phyloP scores from a whole-genome alignment of 2,888 invertebrate genomes.

The Argynnis bischoffii region DNA sequence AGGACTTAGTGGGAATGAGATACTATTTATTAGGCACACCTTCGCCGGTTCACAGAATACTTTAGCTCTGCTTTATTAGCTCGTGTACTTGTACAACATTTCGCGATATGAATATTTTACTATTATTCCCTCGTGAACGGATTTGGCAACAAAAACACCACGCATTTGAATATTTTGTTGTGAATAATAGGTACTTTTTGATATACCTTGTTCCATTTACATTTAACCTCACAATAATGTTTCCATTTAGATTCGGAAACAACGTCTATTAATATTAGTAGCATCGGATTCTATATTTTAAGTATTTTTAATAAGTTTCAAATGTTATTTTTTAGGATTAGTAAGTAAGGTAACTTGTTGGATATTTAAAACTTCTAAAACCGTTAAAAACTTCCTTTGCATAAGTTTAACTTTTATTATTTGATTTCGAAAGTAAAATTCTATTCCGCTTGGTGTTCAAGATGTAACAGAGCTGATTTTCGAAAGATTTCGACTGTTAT shows the following conservation, averaged over 20 bases:
- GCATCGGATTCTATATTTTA: no score
- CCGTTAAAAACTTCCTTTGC: background rate
- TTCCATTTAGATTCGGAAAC: background rate
- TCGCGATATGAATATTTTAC: slow-evolving; percentile 28
- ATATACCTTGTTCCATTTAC: background rate
- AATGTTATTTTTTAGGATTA: background rate
- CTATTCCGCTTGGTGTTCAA: slow-evolving; percentile 8
- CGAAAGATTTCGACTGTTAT: slow-evolving; percentile 53
- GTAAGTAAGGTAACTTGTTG: slow-evolving; percentile 4
- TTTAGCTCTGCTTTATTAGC: slow-evolving; percentile 40
- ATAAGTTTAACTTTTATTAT: background rate
- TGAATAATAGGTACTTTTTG: background rate
- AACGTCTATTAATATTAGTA: no score
- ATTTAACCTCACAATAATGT: background rate
- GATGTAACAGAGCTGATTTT: slow-evolving; percentile 41
- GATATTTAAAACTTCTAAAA: slow-evolving; percentile 10
- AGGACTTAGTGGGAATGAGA: slow-evolving; percentile 55
- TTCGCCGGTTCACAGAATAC: slow-evolving; percentile 44
- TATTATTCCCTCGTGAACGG: slow-evolving; percentile 19
- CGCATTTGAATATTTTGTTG: slow-evolving; percentile 3
- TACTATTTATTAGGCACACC: slow-evolving; percentile 52
- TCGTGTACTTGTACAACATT: slow-evolving; percentile 28
- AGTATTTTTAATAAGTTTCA: no score
- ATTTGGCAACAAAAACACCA: slow-evolving; percentile 17
- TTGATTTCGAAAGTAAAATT: slow-evolving; percentile 8